Percentiles rank a stretch among this genome's conserved stretches.
Evolutionary conservation across 2,888 invertebrate genomes (phyloP).

Genomic region (Tetranychus piercei): DNA sequence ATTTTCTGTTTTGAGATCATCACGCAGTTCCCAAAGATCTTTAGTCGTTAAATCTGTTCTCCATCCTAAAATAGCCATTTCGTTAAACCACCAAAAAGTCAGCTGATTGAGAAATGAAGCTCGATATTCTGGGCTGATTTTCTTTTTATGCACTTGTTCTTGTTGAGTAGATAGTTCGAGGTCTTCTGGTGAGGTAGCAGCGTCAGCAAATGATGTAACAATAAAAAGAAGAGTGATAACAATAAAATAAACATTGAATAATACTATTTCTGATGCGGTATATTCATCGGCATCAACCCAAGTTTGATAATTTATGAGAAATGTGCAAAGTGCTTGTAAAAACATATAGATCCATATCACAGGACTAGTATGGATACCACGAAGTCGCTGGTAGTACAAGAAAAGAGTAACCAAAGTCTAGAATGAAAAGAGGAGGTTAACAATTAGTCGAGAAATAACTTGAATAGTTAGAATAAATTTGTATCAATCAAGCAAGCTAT

Average conservation of each 20-base stretch:
- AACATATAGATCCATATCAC: constrained; percentile 19
- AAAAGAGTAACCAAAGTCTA: constrained; percentile 3
- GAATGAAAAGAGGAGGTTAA: neutral
- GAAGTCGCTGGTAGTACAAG: constrained; percentile 8
- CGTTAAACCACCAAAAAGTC: constrained; percentile 32
- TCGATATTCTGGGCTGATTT: constrained; percentile 30
- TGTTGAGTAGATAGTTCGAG: neutral
- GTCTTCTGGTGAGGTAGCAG: no score
- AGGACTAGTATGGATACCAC: constrained; percentile 15
- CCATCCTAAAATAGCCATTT: constrained; percentile 30
- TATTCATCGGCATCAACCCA: neutral
- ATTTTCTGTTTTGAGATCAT: constrained; percentile 21
- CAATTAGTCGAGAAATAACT: neutral
- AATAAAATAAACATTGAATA: neutral
- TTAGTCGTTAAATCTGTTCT: constrained; percentile 30
- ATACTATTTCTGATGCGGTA: neutral
- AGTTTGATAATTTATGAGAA: neutral
- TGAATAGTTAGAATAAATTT: no score
- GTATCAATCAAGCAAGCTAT: no score
- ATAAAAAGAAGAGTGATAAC: neutral
- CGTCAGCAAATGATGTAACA: neutral
- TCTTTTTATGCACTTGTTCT: neutral
- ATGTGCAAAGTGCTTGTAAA: neutral
- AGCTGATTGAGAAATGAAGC: constrained; percentile 33
- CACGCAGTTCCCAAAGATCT: constrained; percentile 31